Evolutionary conservation across 2,888 invertebrate genomes (phyloP).

Genomic region (Helicoverpa assulta): DNA sequence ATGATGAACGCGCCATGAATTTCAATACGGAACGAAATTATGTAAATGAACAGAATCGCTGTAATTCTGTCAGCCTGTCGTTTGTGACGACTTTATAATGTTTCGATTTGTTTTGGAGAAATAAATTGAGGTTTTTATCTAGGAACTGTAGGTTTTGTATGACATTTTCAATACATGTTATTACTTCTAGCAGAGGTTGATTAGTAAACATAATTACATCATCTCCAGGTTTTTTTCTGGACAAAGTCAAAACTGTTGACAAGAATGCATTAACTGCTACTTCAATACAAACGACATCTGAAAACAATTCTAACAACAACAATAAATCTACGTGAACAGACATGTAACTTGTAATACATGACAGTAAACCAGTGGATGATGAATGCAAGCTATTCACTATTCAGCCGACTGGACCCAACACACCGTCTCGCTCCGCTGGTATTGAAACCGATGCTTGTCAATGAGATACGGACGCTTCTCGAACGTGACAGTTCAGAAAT

Average conservation of each 20-base stretch:
- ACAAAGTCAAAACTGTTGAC: no score
- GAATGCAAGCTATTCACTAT: constrained; percentile 27
- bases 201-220: no score
- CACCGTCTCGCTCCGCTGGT: constrained; percentile 65
- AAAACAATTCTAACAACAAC: neutral
- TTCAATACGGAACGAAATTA: constrained; percentile 58
- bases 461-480: constrained; percentile 33
- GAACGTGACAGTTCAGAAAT: constrained; percentile 31
- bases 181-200: no score
- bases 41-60: constrained; percentile 44
- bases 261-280: no score
- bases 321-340: constrained; percentile 8
- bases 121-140: neutral
- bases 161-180: no score
- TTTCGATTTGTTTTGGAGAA: constrained; percentile 3
- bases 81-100: constrained; percentile 28
- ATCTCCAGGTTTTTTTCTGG: no score
- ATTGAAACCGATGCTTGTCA: constrained; percentile 66
- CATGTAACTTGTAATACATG: constrained; percentile 28
- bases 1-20: constrained; percentile 63
- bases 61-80: constrained; percentile 42
- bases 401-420: constrained; percentile 24
- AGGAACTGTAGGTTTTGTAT: neutral
- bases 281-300: neutral
- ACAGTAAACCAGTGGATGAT: constrained; percentile 45